Percentiles rank a stretch among this genome's conserved stretches.
Evolutionary conservation across 2,113 vertebrate genomes (phyloP).

Genomic region (Melozone crissalis): DNA sequence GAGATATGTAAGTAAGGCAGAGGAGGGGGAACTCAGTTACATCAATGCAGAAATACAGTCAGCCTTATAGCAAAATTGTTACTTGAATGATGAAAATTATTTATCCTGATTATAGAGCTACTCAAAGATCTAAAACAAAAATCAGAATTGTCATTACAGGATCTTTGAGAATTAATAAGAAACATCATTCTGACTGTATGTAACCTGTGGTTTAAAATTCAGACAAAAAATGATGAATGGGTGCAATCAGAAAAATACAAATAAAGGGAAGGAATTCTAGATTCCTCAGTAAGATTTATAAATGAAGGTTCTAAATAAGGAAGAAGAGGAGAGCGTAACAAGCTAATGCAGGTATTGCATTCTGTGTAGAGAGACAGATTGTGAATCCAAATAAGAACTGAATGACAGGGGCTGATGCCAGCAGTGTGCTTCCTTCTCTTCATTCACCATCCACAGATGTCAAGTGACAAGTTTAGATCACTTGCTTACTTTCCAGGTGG

Average conservation of each 20-base stretch:
- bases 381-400: not conserved
- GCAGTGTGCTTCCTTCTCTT: not conserved
- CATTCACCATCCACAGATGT: not conserved
- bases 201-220: not conserved
- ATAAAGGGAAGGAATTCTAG: not conserved
- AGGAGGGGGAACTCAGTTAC: not conserved
- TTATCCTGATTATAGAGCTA: not conserved
- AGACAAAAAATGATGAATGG: not conserved
- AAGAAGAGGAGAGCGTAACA: not conserved
- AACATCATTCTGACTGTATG: not conserved
- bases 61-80: not conserved
- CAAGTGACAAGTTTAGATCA: not conserved
- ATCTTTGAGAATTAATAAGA: not conserved
- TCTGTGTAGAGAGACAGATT: not conserved
- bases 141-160: not conserved
- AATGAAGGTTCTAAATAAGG: not conserved
- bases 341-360: not conserved
- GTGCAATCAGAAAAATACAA: conserved; percentile 10
- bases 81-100: not conserved
- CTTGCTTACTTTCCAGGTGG: not conserved
- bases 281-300: not conserved
- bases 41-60: not conserved
- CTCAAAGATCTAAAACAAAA: conserved; percentile 18
- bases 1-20: not conserved
- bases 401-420: not conserved